Base-by-base conservation (phyloP, 2,888 invertebrate genomes). In the Tryphoninae sp. region DNA sequence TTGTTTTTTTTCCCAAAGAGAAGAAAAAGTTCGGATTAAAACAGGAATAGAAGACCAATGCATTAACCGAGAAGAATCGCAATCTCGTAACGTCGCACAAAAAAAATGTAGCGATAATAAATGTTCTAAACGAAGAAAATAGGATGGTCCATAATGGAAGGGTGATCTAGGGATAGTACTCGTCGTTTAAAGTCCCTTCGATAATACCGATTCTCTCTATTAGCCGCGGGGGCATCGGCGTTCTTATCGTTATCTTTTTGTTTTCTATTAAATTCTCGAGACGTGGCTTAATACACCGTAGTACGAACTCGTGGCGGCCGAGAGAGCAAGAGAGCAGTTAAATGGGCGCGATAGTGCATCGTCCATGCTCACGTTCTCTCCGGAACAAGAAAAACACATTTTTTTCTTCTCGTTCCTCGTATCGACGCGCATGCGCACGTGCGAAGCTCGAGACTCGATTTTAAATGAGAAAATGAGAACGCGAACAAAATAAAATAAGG, bases 261-360 rank as follows among this genome's bases (percentile, higher is more conserved):
- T 55, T 67, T 67, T 75, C 64, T 59, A 49, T 59, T 49, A 49
- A 75, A 59, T 53, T 42, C 69, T 58, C 55, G 22, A 69, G 19
- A 33, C 19, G 59, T 49, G 65, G 45, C 55, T 42, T 55, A 64
- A 55, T 42, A 19, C 58, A 45, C 40, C 55, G 55, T 33, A 33
- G 6, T 33, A 33, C 33, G 6, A 6, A 33, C 22, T 65, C 19
- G 69, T 1, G 19, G n/a, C 58, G 8, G 40, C 23, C 74, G 53
- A 59, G 58, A 2, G 45, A 67, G 19, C 23, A 67, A 59, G 45
- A 13, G 45, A 67, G 19, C 23, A 67, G 45, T 75, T 59, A 59
- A 75, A 59, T 67, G 65, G 16, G 59, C 75, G 6, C 53, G 75
- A 75, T 75, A 67, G 49, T 49, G 40, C 22, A 59, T 49, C 26